Conservation (phyloP, 2,113 vertebrate species). For the Saiga tatarica region DNA sequence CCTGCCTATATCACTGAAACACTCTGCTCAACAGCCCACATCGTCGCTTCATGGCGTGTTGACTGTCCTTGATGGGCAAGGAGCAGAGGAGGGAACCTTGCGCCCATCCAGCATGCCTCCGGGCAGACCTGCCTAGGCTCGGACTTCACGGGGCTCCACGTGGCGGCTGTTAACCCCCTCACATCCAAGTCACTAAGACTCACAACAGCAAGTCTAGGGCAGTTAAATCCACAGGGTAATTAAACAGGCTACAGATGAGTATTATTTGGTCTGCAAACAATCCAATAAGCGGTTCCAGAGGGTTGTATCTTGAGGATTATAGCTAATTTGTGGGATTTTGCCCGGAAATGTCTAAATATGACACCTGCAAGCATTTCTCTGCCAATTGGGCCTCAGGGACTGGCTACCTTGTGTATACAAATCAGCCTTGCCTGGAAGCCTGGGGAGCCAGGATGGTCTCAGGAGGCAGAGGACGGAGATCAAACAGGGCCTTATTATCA, state of each 20-base stretch:
- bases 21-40: conserved; percentile 43
- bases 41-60: conserved; percentile 73
- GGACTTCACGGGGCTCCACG: background rate
- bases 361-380: conserved; percentile 76
- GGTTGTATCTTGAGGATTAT: conserved; percentile 75
- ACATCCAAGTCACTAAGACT: conserved; percentile 66
- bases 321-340: conserved; percentile 76
- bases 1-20: conserved; percentile 6
- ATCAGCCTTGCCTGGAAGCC: conserved; percentile 38
- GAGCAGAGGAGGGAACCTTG: conserved; percentile 64
- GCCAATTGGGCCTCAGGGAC: conserved; percentile 74
- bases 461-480: conserved; percentile 47
- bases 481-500: conserved; percentile 64
- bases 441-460: conserved; percentile 44
- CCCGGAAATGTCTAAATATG: conserved; percentile 84
- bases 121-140: conserved; percentile 44
- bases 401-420: conserved; percentile 53
- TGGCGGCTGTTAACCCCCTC: conserved; percentile 49
- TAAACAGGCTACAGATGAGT: conserved; percentile 74
- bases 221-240: conserved; percentile 78
- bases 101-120: conserved; percentile 36
- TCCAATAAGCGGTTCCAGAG: conserved; percentile 72
- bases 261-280: conserved; percentile 79
- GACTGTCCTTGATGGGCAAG: conserved; percentile 68
- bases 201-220: conserved; percentile 47